phyloP scores from a whole-genome alignment of 2,113 vertebrate genomes.

The Poeciliopsis prolifica region DNA sequence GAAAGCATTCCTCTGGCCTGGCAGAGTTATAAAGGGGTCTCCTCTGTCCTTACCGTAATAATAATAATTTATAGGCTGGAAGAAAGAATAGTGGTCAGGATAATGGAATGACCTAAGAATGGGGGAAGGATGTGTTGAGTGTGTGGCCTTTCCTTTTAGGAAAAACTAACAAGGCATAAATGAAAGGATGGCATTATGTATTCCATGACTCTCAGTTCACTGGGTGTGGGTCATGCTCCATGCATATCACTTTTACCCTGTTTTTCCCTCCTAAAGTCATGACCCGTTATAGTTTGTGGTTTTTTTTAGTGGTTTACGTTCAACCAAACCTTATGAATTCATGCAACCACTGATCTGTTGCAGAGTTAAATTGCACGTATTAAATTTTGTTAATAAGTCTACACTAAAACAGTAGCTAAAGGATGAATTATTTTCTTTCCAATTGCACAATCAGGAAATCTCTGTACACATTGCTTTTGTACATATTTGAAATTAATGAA shows the following conservation, averaged over 20 bases:
- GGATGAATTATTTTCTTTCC: too few species aligned
- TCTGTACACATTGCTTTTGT: too few species aligned
- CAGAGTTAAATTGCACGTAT: too few species aligned
- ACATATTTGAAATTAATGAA: too few species aligned
- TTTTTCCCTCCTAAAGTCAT: slow-evolving; percentile 38
- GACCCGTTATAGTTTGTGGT: slow-evolving; percentile 26
- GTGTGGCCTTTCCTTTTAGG: slow-evolving; percentile 64
- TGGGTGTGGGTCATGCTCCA: slow-evolving; percentile 54
- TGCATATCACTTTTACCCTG: slow-evolving; percentile 47
- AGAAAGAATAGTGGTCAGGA: slow-evolving; percentile 64
- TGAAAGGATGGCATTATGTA: slow-evolving; percentile 71
- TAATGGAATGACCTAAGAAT: slow-evolving; percentile 58
- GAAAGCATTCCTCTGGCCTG: slow-evolving; percentile 71
- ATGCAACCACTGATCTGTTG: background rate
- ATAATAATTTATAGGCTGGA: slow-evolving; percentile 71
- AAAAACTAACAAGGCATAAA: slow-evolving; percentile 60
- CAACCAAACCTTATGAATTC: slow-evolving; percentile 23
- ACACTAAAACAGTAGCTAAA: too few species aligned
- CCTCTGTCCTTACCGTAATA: slow-evolving; percentile 69
- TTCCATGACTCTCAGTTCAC: slow-evolving; percentile 59
- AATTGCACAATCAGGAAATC: too few species aligned
- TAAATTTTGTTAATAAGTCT: too few species aligned
- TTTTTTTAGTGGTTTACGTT: slow-evolving; percentile 40
- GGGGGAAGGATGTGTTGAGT: slow-evolving; percentile 47
- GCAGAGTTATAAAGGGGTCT: slow-evolving; percentile 64